Evolutionary conservation across 2,113 vertebrate genomes (phyloP).

Genomic region (Grallaria varia): DNA sequence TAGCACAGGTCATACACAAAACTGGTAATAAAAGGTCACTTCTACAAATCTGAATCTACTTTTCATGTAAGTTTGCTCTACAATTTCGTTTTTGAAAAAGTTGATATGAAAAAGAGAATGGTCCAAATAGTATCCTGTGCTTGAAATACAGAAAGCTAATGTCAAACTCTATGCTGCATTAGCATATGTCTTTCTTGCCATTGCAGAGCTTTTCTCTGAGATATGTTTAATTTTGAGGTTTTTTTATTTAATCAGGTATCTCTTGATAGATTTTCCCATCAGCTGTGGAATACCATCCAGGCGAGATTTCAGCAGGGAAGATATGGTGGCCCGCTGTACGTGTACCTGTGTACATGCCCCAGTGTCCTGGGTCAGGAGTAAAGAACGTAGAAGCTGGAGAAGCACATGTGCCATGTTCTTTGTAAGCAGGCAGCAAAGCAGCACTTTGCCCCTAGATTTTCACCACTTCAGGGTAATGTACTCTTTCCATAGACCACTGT

Average conservation of each 20-base stretch:
- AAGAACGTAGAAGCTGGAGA: not conserved
- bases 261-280: not conserved
- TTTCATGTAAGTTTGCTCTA: not conserved
- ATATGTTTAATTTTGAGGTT: too few relatives aligned
- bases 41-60: not conserved
- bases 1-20: not conserved
- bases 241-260: not conserved
- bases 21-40: not conserved
- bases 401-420: not conserved
- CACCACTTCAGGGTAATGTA: not conserved
- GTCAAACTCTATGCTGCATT: not conserved
- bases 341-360: rapidly evolving
- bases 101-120: not conserved
- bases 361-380: too few relatives aligned
- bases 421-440: not conserved
- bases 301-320: not conserved
- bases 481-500: not conserved
- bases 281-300: not conserved
- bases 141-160: not conserved
- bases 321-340: not conserved
- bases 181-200: not conserved
- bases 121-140: not conserved
- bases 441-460: not conserved
- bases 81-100: not conserved
- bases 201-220: not conserved